These are phyloP conservation scores for Sardina pilchardus DNA, from an alignment of 2,113 vertebrate species.

Conservation along the genomic window DNA sequence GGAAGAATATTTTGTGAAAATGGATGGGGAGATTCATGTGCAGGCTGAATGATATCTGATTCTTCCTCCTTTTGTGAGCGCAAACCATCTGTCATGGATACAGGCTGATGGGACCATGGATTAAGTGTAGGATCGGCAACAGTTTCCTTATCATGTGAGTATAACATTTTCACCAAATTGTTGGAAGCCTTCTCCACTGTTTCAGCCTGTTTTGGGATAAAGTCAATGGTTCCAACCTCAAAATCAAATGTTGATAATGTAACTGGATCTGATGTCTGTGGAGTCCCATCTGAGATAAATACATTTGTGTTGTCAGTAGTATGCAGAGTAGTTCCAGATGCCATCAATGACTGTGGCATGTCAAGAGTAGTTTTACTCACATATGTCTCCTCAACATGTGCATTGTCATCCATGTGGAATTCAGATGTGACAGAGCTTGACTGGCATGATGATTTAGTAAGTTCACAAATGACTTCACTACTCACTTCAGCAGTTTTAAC, in stretches of 20 bases:
- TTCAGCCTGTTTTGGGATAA: conserved; percentile 1
- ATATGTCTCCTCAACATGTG: neutral
- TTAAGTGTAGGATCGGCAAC: neutral
- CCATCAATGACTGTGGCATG: conserved; percentile 27
- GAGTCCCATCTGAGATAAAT: conserved; percentile 52
- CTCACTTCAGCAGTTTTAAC: neutral
- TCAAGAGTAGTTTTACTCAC: neutral
- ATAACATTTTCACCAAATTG: neutral
- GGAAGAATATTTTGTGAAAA: neutral
- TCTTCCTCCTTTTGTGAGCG: neutral
- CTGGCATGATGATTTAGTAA: neutral
- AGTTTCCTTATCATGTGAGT: neutral
- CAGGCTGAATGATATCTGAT: neutral
- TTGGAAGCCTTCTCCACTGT: conserved; percentile 26
- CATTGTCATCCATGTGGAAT: neutral
- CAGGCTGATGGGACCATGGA: neutral
- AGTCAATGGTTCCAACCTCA: conserved; percentile 44
- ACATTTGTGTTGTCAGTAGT: conserved; percentile 11
- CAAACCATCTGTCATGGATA: neutral
- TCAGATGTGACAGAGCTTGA: neutral
- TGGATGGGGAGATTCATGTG: neutral
- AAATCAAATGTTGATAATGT: conserved; percentile 56
- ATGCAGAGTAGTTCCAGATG: conserved; percentile 30
- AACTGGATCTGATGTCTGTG: conserved; percentile 54
- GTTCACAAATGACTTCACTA: neutral